These are phyloP conservation scores for Oncorhynchus mykiss DNA, from an alignment of 2,113 vertebrate genomes.

Conservation along the genomic window DNA sequence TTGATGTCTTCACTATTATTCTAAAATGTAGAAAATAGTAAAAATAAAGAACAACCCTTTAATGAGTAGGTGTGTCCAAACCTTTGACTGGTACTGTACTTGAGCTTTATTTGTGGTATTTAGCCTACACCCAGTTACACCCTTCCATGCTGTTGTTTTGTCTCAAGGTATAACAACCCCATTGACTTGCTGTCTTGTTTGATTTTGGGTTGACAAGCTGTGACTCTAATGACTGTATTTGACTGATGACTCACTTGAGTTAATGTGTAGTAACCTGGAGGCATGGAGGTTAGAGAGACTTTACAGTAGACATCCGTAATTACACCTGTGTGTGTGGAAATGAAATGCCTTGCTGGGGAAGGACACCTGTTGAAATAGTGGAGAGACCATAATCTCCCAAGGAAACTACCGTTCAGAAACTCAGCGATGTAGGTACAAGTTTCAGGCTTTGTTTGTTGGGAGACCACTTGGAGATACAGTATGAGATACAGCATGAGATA, in stretches of 20 bases:
- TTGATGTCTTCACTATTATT: no score
- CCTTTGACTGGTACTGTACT: background rate
- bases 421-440: background rate
- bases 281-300: background rate
- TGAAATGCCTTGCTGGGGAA: constrained; percentile 15
- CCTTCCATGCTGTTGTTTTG: background rate
- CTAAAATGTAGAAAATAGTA: no score
- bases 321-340: constrained; percentile 35
- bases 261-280: background rate
- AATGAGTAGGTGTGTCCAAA: no score
- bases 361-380: constrained; percentile 37
- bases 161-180: constrained; percentile 4
- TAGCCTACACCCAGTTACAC: background rate
- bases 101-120: background rate
- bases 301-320: constrained; percentile 23
- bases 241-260: constrained; percentile 43
- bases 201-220: constrained; percentile 55
- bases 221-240: constrained; percentile 40
- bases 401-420: background rate
- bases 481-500: no score
- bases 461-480: no score
- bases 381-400: background rate
- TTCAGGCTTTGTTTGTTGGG: no score
- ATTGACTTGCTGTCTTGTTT: constrained; percentile 27
- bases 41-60: no score